These are phyloP conservation scores for Rafetus swinhoei DNA, from an alignment of 2,113 vertebrate species.

Conservation along the genomic window DNA sequence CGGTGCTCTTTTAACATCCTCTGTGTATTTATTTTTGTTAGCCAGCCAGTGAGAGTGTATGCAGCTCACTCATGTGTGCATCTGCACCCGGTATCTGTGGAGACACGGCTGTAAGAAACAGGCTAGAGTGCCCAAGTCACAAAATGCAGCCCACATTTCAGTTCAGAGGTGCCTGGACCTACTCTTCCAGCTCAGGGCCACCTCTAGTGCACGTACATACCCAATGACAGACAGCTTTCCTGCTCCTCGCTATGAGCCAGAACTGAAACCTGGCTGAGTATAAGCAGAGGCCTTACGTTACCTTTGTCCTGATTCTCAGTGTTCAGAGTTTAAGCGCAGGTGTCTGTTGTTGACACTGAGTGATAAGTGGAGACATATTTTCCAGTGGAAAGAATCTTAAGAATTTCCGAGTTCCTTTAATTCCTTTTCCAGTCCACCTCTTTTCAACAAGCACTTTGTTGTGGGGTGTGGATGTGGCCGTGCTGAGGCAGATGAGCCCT, in stretches of 20 bases:
- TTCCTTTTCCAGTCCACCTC: conserved; percentile 1
- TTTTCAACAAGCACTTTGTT: neutral
- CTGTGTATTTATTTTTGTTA: neutral
- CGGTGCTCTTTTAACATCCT: rapidly evolving
- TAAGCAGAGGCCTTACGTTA: conserved; percentile 31
- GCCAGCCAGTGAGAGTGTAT: neutral
- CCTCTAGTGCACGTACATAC: neutral
- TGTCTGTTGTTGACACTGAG: conserved; percentile 68
- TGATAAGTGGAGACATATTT: conserved; percentile 74
- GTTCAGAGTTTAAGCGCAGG: conserved; percentile 59
- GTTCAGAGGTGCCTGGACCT: neutral
- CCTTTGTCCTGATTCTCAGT: conserved; percentile 13
- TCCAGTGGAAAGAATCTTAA: conserved; percentile 76
- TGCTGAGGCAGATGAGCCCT: neutral
- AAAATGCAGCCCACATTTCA: neutral
- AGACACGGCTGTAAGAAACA: neutral
- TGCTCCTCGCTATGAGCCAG: neutral
- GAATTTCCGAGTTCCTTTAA: conserved; percentile 66
- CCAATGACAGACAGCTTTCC: neutral
- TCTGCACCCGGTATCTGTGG: rapidly evolving
- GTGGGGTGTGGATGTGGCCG: neutral
- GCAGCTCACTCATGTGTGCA: neutral
- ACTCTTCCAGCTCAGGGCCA: neutral
- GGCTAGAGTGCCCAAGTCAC: neutral
- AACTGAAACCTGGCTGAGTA: neutral